Base-by-base conservation (phyloP, 1,140 invertebrate species). In the Tribolium madens region DNA sequence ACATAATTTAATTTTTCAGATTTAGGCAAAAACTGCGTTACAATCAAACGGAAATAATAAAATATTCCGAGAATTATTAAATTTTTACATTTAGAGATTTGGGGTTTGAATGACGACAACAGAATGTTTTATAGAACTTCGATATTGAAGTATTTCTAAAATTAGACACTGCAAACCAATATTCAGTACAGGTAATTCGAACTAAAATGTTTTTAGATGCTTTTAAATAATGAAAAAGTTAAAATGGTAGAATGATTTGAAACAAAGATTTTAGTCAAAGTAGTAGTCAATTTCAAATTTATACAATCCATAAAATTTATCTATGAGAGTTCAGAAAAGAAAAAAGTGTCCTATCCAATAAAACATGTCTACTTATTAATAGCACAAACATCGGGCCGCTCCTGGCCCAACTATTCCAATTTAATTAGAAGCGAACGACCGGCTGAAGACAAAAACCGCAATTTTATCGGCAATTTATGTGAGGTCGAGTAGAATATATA, bases 381-480 rank as follows among this genome's bases (percentile, higher is more conserved):
- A 10, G 17, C 9, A 1, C 18, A 17, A 57, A 26, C 17, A 21
- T 64, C 26, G 10, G 57, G 10, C 15, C 57, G 13, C 57, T 64
- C 57, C 57, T 26, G 26, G 3, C 31, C 17, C 15, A 26, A 31
- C 53, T 31, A 60, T 60, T 60, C 53, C 57, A 64, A 57, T 64
- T 64, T 64, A 64, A 64, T 64, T 64, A 64, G 57, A 33, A 33
- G 57, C 6, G 17, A 15, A 21, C 7, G 52, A 3, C 57, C 4
- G 18, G 33, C 17, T 33, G 10, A 64, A 64, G 57, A 64, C 57
- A 64, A 64, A 64, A 64, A 64, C 21, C 21, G 26, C 57, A 64
- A 64, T 33, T 64, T 64, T 64, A 64, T 64, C 57, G 57, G 4
- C 57, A 18, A 64, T 64, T 64, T 64, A 64, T 64, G 26, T 60